Evolutionary conservation across 2,797 vertebrate species (phyloP), one percentile per base, ranked within the genome.

Genomic region (Acrocephalus scirpaceus): DNA sequence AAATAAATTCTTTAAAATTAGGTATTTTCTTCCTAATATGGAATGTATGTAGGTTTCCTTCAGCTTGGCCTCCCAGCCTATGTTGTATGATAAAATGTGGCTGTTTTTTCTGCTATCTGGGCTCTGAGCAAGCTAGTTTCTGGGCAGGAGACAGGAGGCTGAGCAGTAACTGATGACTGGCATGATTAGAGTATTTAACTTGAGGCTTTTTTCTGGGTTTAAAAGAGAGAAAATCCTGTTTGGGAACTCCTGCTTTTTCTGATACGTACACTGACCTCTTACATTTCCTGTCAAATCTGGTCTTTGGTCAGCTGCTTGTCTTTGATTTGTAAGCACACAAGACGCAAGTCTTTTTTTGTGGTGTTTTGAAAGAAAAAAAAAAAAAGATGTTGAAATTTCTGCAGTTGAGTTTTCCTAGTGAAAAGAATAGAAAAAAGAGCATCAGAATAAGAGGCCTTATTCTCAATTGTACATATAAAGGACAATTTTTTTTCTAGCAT

Each of bases 121-220:
- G 69, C 94, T 97, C 90, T 27, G 87, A 92, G 94, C 93, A 97
- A 96, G 94, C 94, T 96, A 86, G 96, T 97, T 98, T 98, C 97
- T 38, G 53, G 96, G 47, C 88, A 97, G 96, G 95, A 98, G 96
- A 95, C 95, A 90, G 94, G 65, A 96, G 94, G 86, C 90, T 96
- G 95, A 93, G 40, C 91, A 94, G 67, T 90, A 92, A 92, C 95
- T 96, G 96, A 88, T 97, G 95, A 94, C 95, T 97, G 96, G 83
- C 95, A 88, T 92, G 94, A 96, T 97, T 96, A 87, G 73, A 82
- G 84, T 94, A 80, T 96, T 97, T 94, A 91, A 86, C 84, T 96
- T 91, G 88, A 96, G 80, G 87, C 85, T 94, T 96, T 92, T 83
- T 97, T 64, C 69, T 96, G 69, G 64, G 61, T 79, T 96, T 69